Base-by-base conservation (phyloP, 2,888 invertebrate species). In the Drosophila fulvimacula region DNA sequence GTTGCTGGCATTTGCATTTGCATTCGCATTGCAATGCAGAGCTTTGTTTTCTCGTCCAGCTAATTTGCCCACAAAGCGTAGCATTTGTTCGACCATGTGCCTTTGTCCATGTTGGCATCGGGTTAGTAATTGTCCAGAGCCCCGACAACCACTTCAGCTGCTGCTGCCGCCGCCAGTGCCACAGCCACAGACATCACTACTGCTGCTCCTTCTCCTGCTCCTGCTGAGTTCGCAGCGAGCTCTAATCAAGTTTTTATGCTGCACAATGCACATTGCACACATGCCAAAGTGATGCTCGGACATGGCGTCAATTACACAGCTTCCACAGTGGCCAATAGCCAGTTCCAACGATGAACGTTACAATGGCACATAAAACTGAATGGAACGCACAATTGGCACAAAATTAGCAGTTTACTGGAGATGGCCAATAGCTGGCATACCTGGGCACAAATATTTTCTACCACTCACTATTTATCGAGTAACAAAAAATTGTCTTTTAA, bases 201-300 rank as follows among this genome's bases (percentile, higher is more conserved):
- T 27, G 0, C 27, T 46, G 27, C 44, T 44, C 24, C 46, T 21
- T 11, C 42, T 27, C 27, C 46, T 6, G 13, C 32, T 49, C 19
- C 44, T 24, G 24, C 44, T n/a, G 24, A n/a, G 42, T 13, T 48
- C 42, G 24, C 38, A 41, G 58, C 42, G 24, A 42, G 44, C 46
- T 65, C 65, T 79, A 79, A 78, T 76, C 75, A 76, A 65, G 48
- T 74, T 79, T 79, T 79, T 79, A 69, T 73, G 62, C 42, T 42
- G 42, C 51, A 65, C 77, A 65, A 19, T 61, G 53, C 60, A 63
- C 48, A 49, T 44, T 36, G 30, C 66, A 41, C 55, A 61, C 39
- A 63, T 58, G 48, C 44, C 59, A 53, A 55, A 61, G 38, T 17
- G 42, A 51, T 30, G 61, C 32, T 24, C 38, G n/a, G 55, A 49